Percentiles rank a stretch among this genome's conserved stretches.
phyloP scores from a whole-genome alignment of 1,140 invertebrate species.

The Heliconius nattereri region DNA sequence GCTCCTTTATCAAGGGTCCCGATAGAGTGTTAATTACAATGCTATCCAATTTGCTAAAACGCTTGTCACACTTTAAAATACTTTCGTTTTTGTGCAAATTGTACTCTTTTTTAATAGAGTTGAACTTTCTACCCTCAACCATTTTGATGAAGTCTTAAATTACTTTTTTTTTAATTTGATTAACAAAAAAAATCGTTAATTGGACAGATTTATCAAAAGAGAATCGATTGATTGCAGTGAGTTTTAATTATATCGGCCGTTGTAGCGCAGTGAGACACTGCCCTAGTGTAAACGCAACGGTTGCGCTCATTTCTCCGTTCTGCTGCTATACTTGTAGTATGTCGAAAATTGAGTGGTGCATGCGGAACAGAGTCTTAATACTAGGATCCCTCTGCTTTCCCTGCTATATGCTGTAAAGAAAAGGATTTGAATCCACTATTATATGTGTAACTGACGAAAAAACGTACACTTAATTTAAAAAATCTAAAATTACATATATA shows the following conservation, averaged over 20 bases:
- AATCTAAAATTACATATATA: no score
- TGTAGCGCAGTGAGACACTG: no score
- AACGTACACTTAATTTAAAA: no score
- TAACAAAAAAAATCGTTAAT: background rate
- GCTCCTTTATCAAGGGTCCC: slow-evolving; percentile 16
- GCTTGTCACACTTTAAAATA: background rate
- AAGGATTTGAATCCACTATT: no score
- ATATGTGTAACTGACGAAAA: no score
- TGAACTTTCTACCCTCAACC: background rate
- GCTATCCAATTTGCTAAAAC: slow-evolving; percentile 5
- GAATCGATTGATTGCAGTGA: no score
- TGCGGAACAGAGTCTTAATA: no score
- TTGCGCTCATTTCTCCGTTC: background rate
- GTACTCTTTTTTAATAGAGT: background rate
- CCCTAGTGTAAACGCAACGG: background rate
- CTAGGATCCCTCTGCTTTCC: no score
- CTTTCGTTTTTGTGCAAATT: background rate
- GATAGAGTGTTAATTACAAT: slow-evolving; percentile 28
- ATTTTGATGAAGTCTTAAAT: background rate
- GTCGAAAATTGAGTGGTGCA: no score
- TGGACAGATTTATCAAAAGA: background rate
- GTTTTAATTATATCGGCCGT: no score
- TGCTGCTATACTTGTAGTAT: no score
- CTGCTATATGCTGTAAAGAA: no score
- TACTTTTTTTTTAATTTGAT: background rate